phyloP scores from a whole-genome alignment of 2,797 vertebrate species.

The Yasuhikotakia modesta region DNA sequence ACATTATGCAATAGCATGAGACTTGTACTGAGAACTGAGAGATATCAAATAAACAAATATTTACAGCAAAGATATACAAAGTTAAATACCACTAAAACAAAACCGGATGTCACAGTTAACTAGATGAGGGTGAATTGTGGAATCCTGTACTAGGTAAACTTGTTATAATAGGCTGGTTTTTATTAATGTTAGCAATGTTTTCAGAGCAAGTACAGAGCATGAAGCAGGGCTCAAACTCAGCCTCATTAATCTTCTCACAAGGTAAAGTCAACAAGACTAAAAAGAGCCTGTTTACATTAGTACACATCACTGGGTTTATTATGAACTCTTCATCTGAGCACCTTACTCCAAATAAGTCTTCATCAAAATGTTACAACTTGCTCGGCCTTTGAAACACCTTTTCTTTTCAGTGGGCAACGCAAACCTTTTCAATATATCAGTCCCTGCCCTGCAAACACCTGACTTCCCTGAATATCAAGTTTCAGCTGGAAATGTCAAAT shows the following conservation, averaged over 20 bases:
- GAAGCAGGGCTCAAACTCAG: neutral
- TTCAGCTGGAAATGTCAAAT: constrained; percentile 6
- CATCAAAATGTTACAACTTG: neutral
- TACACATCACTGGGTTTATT: neutral
- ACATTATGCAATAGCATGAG: neutral
- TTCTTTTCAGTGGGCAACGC: neutral
- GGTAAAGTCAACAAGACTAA: neutral
- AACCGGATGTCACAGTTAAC: no score
- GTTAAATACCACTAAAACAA: neutral
- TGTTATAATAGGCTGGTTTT: no score
- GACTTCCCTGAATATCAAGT: neutral
- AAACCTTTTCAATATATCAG: neutral
- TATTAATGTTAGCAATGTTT: neutral
- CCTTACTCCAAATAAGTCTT: neutral
- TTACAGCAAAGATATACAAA: neutral
- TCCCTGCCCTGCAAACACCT: neutral
- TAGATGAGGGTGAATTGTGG: neutral
- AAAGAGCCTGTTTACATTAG: neutral
- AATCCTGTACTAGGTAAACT: no score
- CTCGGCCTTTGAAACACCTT: neutral
- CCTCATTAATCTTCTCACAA: neutral
- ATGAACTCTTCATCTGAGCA: no score
- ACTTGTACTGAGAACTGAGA: neutral
- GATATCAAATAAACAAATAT: neutral
- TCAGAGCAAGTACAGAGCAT: neutral